Evolutionary conservation across 1,140 invertebrate genomes (phyloP), one percentile per base, ranked within the genome.

Genomic region (Hormaphis cornu): DNA sequence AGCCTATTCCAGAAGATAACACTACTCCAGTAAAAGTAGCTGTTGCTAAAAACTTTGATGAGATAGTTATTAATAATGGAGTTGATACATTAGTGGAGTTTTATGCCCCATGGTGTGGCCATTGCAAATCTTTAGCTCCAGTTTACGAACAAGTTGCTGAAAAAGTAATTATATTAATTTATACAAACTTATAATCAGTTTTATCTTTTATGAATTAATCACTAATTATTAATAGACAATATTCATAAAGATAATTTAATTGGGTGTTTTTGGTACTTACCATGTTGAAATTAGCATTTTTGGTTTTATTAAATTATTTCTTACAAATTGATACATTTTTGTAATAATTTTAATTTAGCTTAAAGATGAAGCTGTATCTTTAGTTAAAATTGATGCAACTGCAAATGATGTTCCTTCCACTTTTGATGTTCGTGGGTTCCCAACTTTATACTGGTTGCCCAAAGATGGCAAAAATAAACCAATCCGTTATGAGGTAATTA

Each of bases 101-200:
- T 80, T 98, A 98, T 80, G 95, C 95, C 35, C 95, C 95, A 0
- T 98, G 95, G 95, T 99, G 97, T 79, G 96, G 96, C 72, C 97
- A 99, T 76, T 99, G 97, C 82, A 97, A 97, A 81, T 93, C 92
- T 78, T 81, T 99, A 18, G 85, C 92, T 1, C 97, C 97, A 26
- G 84, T 93, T 53, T 98, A 85, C 79, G 94, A 97, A 71, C 95
- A 99, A 80, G 80, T 99, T 30, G 97, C 91, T 53, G 87, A 89
- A 71, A 95, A 95, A 83, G 86, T 89, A 77, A 73, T 73, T 69
- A 48, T 3, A 46, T 56, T 46, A 6, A 33, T 40, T 40, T 44
- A 20, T 44, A 20, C n/a, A n/a, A n/a, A n/a, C n/a, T 71, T 72
- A 66, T 70, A 24, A n/a, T 58, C 63, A 7, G 5, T 7, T 69